A percentile compares a stretch with the other conserved stretches of the same genome.
Evolutionary conservation across 2,113 vertebrate genomes (phyloP).

Genomic region (Orycteropus afer): DNA sequence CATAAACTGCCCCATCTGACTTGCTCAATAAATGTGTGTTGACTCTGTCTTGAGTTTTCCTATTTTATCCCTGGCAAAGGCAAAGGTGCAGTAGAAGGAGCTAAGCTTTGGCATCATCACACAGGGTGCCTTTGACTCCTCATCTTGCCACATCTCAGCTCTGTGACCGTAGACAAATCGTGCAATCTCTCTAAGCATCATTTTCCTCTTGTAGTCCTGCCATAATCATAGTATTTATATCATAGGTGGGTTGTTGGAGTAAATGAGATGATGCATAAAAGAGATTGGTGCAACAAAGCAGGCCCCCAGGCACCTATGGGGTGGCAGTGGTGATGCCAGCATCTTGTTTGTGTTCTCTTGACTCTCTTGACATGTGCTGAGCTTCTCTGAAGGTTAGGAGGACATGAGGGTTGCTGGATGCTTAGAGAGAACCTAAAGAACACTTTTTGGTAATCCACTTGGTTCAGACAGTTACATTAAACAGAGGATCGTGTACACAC

Average conservation of each 20-base stretch:
- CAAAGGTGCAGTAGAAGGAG: background rate
- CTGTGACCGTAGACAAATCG: background rate
- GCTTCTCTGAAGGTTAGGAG: background rate
- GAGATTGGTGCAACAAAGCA: background rate
- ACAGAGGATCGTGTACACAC: background rate
- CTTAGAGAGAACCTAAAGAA: background rate
- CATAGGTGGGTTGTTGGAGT: background rate
- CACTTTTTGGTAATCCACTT: background rate
- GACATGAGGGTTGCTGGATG: background rate
- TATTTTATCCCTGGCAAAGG: background rate
- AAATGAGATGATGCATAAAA: background rate
- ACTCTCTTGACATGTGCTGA: background rate
- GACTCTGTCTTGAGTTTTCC: background rate
- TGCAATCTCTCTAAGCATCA: background rate
- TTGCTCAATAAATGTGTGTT: background rate
- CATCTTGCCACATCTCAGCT: background rate
- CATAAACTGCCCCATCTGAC: background rate
- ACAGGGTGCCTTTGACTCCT: background rate
- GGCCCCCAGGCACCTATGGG: too few species aligned
- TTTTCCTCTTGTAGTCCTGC: background rate
- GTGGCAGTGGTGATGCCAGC: accelerated
- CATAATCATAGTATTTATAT: background rate
- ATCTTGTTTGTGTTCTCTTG: background rate
- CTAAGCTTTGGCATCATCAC: background rate
- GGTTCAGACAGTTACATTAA: background rate